Base-by-base conservation (phyloP, 2,888 invertebrate genomes). In the Pristionchus entomophagus region DNA sequence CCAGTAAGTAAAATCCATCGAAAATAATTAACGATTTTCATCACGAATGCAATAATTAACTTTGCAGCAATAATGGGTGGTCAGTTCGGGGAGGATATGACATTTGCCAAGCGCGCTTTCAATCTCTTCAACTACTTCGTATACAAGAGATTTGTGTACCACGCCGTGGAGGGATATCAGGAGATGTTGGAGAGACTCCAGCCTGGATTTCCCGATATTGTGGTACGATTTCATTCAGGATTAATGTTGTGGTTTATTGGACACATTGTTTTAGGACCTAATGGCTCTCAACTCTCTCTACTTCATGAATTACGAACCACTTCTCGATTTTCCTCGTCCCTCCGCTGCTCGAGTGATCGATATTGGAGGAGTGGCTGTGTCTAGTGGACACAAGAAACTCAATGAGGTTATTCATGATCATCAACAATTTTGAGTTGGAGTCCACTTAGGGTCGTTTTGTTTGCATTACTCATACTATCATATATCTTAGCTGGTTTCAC, bases 281-380 rank as follows among this genome's bases (percentile, higher is more conserved):
- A 38, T 38, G n/a, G 53, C 81, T 26, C n/a, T 10, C 5, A 38
- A 35, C 35, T 81, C 81, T 5, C 81, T 81, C 53, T 35, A 45
- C 45, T 83, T 83, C 62, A 41, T 62, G 35, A 83, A 83, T 26
- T 56, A 53, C 41, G 83, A 83, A 19, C 83, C 83, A 5, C 62
- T 83, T 1, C 51, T 65, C 4, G 83, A 83, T 51, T 84, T 84
- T 45, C 84, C 84, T 35, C 45, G 53, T 32, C 69, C 69, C 14
- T 65, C 84, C 2, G 2, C 49, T 41, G 65, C 65, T 17, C 59
- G 49, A 51, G 53, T 84, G 49, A 51, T 84, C 51, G 84, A 84
- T 17, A 84, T 84, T 32, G 84, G 84, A 41, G 84, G 84, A 65
- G 45, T 84, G 2, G 38, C 51, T 5, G 84, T 84, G 19, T 69